A percentile compares a stretch with the other conserved stretches of the same genome.
Evolutionary conservation across 1,140 invertebrate species (phyloP).

Genomic region (Drosophila busckii): DNA sequence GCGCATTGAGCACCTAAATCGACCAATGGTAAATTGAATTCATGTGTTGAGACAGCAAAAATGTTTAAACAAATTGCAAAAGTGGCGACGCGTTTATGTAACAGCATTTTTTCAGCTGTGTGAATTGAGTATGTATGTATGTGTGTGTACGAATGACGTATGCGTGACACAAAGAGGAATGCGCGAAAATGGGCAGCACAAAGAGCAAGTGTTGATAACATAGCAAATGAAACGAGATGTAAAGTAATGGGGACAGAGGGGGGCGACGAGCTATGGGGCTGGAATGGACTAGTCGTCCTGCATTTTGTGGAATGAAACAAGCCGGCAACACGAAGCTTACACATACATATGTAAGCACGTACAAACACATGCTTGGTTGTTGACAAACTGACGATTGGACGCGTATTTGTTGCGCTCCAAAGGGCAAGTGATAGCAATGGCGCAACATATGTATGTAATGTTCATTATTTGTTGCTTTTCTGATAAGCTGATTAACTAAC

Average conservation of each 20-base stretch:
- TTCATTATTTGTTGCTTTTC: conserved; percentile 6
- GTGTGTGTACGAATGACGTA: conserved; percentile 51
- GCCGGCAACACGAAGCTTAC: conserved; percentile 46
- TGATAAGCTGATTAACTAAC: conserved; percentile 21
- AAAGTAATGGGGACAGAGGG: background rate
- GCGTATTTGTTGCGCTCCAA: conserved; percentile 58
- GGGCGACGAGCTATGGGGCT: background rate
- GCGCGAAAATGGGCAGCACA: conserved; percentile 47
- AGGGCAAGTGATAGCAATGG: conserved; percentile 6
- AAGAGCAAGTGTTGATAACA: conserved; percentile 44
- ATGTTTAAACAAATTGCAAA: conserved; percentile 44
- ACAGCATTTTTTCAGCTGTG: conserved; percentile 35
- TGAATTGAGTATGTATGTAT: conserved; percentile 24
- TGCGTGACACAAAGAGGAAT: conserved; percentile 55
- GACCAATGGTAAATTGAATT: conserved; percentile 31
- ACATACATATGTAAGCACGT: no score
- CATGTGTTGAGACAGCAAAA: conserved; percentile 27
- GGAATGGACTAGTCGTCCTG: conserved; percentile 13
- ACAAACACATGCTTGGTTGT: conserved; percentile 42
- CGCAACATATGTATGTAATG: conserved; percentile 9
- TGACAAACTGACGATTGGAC: conserved; percentile 38
- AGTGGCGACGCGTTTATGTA: conserved; percentile 64
- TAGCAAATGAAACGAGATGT: conserved; percentile 39
- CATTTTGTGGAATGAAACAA: conserved; percentile 33
- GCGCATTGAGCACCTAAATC: conserved; percentile 23